Evolutionary conservation across 2,797 vertebrate species (phyloP).

Genomic region (Chrysocyon brachyurus): DNA sequence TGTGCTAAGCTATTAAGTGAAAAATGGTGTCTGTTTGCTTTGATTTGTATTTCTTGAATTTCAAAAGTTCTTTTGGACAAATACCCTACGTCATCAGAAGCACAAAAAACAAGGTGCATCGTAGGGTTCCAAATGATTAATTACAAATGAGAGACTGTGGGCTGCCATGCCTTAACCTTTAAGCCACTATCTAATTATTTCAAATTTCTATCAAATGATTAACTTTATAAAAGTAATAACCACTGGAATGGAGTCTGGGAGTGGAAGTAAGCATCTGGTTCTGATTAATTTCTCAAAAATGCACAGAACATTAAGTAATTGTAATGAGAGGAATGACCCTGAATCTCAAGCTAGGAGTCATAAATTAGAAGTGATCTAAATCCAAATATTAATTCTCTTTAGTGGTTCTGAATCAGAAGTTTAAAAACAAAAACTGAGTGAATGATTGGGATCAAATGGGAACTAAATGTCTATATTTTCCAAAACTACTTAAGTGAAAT

Average conservation of each 20-base stretch:
- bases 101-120: neutral
- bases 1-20: neutral
- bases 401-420: neutral
- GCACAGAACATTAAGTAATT: slow-evolving; percentile 32
- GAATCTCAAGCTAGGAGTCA: neutral
- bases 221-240: neutral
- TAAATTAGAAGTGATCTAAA: slow-evolving; percentile 20
- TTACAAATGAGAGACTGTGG: neutral
- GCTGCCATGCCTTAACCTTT: neutral
- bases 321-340: neutral
- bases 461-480: slow-evolving; percentile 17
- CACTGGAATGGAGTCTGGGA: neutral
- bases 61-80: neutral
- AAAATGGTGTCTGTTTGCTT: neutral
- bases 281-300: neutral
- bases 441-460: neutral
- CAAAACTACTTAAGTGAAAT: neutral
- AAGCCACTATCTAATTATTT: neutral
- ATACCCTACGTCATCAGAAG: neutral
- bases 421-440: neutral
- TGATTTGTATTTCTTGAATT: slow-evolving; percentile 41
- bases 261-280: neutral
- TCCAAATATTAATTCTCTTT: neutral
- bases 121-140: neutral
- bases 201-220: slow-evolving; percentile 11